phyloP scores from a whole-genome alignment of 2,888 invertebrate species.

The Anagyrus pseudococci region DNA sequence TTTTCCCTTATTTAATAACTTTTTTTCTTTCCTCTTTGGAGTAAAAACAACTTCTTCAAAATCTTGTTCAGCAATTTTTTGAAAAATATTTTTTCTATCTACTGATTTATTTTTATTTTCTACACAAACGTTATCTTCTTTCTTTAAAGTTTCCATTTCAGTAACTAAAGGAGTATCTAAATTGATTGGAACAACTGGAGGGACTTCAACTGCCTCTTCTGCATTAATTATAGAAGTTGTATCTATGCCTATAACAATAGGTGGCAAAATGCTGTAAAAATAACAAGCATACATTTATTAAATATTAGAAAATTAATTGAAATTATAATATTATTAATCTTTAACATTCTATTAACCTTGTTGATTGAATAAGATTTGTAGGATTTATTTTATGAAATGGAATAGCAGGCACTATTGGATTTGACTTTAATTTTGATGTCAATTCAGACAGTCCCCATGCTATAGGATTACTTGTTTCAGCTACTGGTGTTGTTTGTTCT shows the following conservation, averaged over 20 bases:
- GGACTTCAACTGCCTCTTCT: conserved; percentile 79
- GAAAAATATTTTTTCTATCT: conserved; percentile 70
- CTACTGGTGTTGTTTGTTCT: conserved; percentile 45
- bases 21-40: conserved; percentile 64
- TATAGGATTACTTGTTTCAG: conserved; percentile 56
- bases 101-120: conserved; percentile 54
- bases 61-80: conserved; percentile 75
- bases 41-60: conserved; percentile 75
- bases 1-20: conserved; percentile 36
- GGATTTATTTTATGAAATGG: conserved; percentile 57
- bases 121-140: conserved; percentile 8
- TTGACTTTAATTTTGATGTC: conserved; percentile 59
- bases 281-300: too few species aligned
- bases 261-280: conserved; percentile 48
- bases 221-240: conserved; percentile 66
- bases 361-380: conserved; percentile 53
- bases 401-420: conserved; percentile 56
- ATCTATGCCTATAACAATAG: conserved; percentile 59
- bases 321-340: neutral
- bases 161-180: conserved; percentile 47
- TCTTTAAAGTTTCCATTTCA: conserved; percentile 41
- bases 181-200: conserved; percentile 63
- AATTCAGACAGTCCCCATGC: conserved; percentile 55
- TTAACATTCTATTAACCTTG: conserved; percentile 44
- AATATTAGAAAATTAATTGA: conserved; percentile 3